Percentiles rank a stretch among this genome's conserved stretches.
phyloP scores from a whole-genome alignment of 2,888 invertebrate species.

The Siphlonurus alternatus region DNA sequence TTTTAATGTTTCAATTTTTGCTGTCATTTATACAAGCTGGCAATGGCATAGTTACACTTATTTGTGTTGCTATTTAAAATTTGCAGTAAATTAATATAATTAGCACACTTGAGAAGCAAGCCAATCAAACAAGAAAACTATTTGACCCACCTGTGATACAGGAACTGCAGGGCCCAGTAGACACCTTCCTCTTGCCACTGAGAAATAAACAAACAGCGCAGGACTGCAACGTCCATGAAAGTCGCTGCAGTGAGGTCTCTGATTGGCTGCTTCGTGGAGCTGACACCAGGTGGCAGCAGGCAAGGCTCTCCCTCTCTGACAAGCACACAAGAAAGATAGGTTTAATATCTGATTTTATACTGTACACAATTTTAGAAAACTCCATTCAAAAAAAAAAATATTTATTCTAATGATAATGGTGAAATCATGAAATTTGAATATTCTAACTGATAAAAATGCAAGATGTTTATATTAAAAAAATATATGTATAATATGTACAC shows the following conservation, averaged over 20 bases:
- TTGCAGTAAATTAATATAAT: too few relatives aligned
- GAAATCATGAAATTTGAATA: slow-evolving; percentile 13
- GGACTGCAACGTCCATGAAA: slow-evolving; percentile 88
- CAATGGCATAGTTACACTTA: too few relatives aligned
- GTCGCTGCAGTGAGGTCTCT: slow-evolving; percentile 68
- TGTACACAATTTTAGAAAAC: too few relatives aligned
- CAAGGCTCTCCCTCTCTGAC: neutral
- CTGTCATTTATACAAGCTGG: too few relatives aligned
- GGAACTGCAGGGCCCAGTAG: slow-evolving; percentile 88
- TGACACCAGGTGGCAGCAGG: slow-evolving; percentile 3
- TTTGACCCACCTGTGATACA: slow-evolving; percentile 69
- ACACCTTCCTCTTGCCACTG: slow-evolving; percentile 99
- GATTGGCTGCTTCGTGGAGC: neutral
- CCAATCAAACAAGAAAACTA: too few relatives aligned
- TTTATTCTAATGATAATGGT: slow-evolving; percentile 13
- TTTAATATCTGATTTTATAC: too few relatives aligned
- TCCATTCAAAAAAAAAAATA: neutral
- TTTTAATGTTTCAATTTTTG: too few relatives aligned
- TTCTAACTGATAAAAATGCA: slow-evolving; percentile 8
- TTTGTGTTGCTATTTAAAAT: too few relatives aligned
- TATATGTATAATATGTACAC: too few relatives aligned
- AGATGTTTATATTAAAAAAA: too few relatives aligned
- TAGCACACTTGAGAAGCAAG: too few relatives aligned
- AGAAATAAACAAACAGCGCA: slow-evolving; percentile 86
- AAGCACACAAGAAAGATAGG: neutral